phyloP scores from a whole-genome alignment of 2,797 vertebrate genomes.

The Periophthalmus magnuspinnatus region DNA sequence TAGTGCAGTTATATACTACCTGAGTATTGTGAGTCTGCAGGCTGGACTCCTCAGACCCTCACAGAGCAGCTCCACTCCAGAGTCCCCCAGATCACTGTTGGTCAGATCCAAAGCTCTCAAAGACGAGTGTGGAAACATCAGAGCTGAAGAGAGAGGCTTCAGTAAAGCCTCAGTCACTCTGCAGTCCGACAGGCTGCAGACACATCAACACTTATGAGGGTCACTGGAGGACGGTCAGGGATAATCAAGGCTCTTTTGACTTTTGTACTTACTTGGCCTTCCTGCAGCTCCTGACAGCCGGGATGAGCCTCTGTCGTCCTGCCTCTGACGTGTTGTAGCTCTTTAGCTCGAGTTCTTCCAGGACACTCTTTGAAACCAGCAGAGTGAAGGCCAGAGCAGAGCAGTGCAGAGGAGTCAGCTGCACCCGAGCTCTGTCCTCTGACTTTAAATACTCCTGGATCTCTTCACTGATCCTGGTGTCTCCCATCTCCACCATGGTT shows the following conservation, averaged over 20 bases:
- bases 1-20: slow-evolving; percentile 10
- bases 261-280: slow-evolving; percentile 43
- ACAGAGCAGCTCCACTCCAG: slow-evolving; percentile 33
- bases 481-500: slow-evolving; percentile 59
- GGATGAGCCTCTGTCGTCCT: slow-evolving; percentile 52
- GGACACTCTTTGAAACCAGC: slow-evolving; percentile 16
- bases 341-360: slow-evolving; percentile 45
- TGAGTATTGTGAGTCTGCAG: slow-evolving; percentile 40
- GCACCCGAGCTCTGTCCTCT: neutral
- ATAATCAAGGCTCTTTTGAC: neutral
- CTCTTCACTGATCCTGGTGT: slow-evolving; percentile 50
- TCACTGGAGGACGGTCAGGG: neutral
- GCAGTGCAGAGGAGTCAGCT: slow-evolving; percentile 46
- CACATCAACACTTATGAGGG: neutral
- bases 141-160: slow-evolving; percentile 20
- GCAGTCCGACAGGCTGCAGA: slow-evolving; percentile 44
- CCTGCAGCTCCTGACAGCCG: slow-evolving; percentile 50
- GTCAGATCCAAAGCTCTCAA: slow-evolving; percentile 48
- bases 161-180: slow-evolving; percentile 35
- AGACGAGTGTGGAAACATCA: slow-evolving; percentile 23
- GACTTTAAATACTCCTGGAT: slow-evolving; percentile 38
- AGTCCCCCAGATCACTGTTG: slow-evolving; percentile 52
- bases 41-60: slow-evolving; percentile 22
- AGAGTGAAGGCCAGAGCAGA: slow-evolving; percentile 56
- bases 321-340: slow-evolving; percentile 51